phyloP scores from a whole-genome alignment of 2,113 vertebrate species.

The Conger conger region DNA sequence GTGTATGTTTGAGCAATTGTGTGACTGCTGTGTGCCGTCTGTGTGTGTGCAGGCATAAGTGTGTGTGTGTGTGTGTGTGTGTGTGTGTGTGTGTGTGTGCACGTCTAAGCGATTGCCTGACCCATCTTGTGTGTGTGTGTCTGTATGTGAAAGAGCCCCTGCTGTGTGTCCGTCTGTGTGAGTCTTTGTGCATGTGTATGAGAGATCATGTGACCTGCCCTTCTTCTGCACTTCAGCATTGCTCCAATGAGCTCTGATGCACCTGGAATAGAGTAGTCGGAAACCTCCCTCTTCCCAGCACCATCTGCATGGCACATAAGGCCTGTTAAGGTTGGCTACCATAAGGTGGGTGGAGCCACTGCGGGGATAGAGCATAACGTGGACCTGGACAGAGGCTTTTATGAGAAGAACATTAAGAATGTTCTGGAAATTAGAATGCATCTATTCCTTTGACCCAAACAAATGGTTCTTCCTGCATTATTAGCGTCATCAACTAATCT shows the following conservation, averaged over 20 bases:
- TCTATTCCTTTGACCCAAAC: too few species aligned
- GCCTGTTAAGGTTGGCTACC: not conserved
- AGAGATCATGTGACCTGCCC: not conserved
- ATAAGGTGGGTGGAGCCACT: not conserved
- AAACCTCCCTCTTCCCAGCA: not conserved
- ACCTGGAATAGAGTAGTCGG: not conserved
- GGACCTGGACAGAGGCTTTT: too few species aligned
- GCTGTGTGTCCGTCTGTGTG: too few species aligned
- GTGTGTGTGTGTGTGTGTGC: not conserved
- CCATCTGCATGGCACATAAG: not conserved
- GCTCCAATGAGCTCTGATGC: not conserved
- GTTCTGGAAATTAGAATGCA: too few species aligned
- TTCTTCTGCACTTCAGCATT: not conserved
- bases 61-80: conserved; percentile 2
- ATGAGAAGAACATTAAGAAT: too few species aligned
- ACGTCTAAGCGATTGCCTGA: not conserved
- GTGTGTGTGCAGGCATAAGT: not conserved
- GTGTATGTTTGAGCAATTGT: not conserved
- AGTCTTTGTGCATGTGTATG: too few species aligned
- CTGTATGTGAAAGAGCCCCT: not conserved
- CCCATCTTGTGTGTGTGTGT: not conserved
- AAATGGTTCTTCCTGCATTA: too few species aligned
- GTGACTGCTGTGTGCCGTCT: conserved; percentile 10
- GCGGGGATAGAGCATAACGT: too few species aligned
- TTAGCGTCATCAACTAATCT: too few species aligned